phyloP scores from a whole-genome alignment of 2,888 invertebrate genomes.

The Caenorhabditis sp. region DNA sequence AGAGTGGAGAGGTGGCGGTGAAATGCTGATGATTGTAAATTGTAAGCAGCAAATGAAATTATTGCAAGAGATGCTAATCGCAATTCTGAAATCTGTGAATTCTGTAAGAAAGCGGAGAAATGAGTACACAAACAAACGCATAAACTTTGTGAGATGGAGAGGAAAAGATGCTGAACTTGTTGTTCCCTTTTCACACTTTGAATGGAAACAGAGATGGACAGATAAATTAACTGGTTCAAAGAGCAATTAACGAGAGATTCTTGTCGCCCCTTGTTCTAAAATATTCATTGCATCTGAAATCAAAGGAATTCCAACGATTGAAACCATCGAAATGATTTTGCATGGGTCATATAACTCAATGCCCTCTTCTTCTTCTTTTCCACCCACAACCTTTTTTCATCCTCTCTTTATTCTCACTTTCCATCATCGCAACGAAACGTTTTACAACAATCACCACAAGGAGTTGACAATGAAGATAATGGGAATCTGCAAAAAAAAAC shows the following conservation, averaged over 20 bases:
- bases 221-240: slow-evolving; percentile 58
- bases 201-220: slow-evolving; percentile 1
- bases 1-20: slow-evolving; percentile 4
- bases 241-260: slow-evolving; percentile 51
- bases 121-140: slow-evolving; percentile 30
- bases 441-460: slow-evolving; percentile 45
- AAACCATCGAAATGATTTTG: slow-evolving; percentile 34
- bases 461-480: slow-evolving; percentile 52
- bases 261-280: slow-evolving; percentile 17
- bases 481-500: slow-evolving; percentile 35
- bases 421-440: slow-evolving; percentile 5
- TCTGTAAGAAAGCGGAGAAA: slow-evolving; percentile 12
- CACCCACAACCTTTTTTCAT: slow-evolving; percentile 22
- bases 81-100: slow-evolving; percentile 38
- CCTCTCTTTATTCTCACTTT: slow-evolving; percentile 51
- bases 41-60: slow-evolving; percentile 27
- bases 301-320: slow-evolving; percentile 12
- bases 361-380: slow-evolving; percentile 43
- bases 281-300: slow-evolving; percentile 10
- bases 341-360: slow-evolving; percentile 55
- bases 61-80: slow-evolving; percentile 37
- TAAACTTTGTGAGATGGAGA: slow-evolving; percentile 14
- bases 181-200: slow-evolving; percentile 55
- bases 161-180: slow-evolving; percentile 34
- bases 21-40: slow-evolving; percentile 11